Conservation (phyloP, 2,113 vertebrate genomes). For the Heloderma charlesbogerti region DNA sequence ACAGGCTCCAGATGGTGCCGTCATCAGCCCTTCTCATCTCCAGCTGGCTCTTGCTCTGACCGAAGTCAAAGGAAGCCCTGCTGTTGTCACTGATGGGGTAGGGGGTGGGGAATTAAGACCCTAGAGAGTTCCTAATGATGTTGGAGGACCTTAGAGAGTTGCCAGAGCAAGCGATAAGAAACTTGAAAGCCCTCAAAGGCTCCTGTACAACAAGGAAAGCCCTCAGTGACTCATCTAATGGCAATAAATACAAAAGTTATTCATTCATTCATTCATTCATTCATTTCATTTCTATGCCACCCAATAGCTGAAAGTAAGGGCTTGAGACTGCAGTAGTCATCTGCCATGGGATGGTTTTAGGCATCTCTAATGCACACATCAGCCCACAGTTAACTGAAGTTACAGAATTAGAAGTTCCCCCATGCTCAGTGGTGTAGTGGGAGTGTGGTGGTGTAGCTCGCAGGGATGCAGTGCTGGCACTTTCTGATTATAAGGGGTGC, state of each 20-base stretch:
- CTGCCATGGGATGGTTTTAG: background rate
- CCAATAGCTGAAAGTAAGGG: no score
- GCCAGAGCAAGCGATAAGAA: slow-evolving; percentile 25
- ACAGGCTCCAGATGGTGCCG: slow-evolving; percentile 2
- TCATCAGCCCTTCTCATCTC: background rate
- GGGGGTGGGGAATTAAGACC: slow-evolving; percentile 2
- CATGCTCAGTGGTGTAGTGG: background rate
- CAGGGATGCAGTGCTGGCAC: no score
- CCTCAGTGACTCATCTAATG: background rate
- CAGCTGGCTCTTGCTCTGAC: slow-evolving; percentile 6
- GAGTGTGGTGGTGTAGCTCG: background rate
- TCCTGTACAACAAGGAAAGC: background rate
- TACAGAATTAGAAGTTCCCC: background rate
- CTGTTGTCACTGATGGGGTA: background rate
- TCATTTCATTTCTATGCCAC: no score
- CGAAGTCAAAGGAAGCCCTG: background rate
- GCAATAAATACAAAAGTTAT: background rate
- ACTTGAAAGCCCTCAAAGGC: slow-evolving; percentile 14
- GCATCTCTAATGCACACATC: background rate
- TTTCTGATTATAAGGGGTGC: no score
- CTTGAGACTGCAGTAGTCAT: background rate
- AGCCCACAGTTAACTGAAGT: background rate
- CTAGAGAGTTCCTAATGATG: fast-evolving
- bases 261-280: no score
- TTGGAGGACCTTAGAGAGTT: slow-evolving; percentile 25